Base-by-base conservation (phyloP, 2,797 vertebrate genomes). In the Morus bassanus region DNA sequence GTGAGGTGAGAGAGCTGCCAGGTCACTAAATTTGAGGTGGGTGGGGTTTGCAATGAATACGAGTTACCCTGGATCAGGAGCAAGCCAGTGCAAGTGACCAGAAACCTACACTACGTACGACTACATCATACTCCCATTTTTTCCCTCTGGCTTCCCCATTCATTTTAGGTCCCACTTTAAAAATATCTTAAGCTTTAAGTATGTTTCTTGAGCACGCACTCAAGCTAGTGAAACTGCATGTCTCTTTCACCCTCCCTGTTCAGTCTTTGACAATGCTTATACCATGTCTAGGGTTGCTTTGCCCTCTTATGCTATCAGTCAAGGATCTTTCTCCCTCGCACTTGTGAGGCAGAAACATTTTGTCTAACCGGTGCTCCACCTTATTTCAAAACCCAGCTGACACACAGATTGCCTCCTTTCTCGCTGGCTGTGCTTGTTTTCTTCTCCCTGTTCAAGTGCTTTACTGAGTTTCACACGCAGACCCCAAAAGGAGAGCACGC, bases 41-140 rank as follows among this genome's bases (percentile, higher is more conserved):
- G 48, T 0, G 41, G 69, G 61, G 67, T 54, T 76, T 11, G 35
- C 28, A 59, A 10, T 12, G 51, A 61, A 68, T 13, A 28, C 2
- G 18, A 37, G 68, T 33, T 46, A 28, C 17, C 10, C 6, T 18
- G 28, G 53, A 27, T 4, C 13, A 9, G 0, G 3, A 43, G 5
- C 43, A 60, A 72, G 45, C 35, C 61, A 41, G 33, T 9, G 39
- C 10, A 37, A 81, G 57, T 4, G 50, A 46, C 19, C 6, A 2
- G 46, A 33, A 59, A 15, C 18, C 25, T 25, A 10, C 1, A 1
- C 21, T 24, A 3, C 1, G 1, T 0, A 48, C 37, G 59, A 10
- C 33, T 37, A 19, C 45, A 31, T 9, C 25, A 10, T 0, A 0
- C 8, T 64, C 43, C 28, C 22, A 8, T 9, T 22, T 63, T 16